Conservation (phyloP, 2,113 vertebrate species). For the Smithornis capensis region DNA sequence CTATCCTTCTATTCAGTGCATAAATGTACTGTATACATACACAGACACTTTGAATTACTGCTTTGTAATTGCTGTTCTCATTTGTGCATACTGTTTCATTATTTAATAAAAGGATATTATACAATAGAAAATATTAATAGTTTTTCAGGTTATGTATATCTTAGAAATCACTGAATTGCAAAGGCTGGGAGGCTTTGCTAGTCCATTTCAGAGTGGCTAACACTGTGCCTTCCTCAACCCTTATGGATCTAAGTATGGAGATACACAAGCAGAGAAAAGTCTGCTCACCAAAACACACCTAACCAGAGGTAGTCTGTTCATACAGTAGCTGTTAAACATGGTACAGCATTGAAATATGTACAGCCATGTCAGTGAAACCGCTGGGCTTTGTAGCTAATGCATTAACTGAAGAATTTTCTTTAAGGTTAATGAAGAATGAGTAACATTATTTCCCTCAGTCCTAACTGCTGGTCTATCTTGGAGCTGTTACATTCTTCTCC, state of each 20-base stretch:
- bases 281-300: not conserved
- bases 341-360: not conserved
- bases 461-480: not conserved
- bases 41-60: not conserved
- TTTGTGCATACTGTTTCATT: not conserved
- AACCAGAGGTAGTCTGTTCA: not conserved
- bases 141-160: not conserved
- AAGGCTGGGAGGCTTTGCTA: not conserved
- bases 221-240: not conserved
- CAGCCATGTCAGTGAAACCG: not conserved
- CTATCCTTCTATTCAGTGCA: not conserved
- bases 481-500: not conserved
- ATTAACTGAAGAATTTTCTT: not conserved
- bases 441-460: not conserved
- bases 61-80: slow-evolving; percentile 3
- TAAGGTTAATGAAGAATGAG: not conserved
- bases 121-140: not conserved
- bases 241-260: not conserved
- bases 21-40: not conserved
- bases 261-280: not conserved
- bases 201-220: not conserved
- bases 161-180: not conserved
- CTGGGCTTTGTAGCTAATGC: not conserved
- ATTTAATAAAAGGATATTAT: not conserved
- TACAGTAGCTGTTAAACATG: not conserved